Evolutionary conservation across 2,797 vertebrate genomes (phyloP).

Genomic region (Macroramphosus scolopax): DNA sequence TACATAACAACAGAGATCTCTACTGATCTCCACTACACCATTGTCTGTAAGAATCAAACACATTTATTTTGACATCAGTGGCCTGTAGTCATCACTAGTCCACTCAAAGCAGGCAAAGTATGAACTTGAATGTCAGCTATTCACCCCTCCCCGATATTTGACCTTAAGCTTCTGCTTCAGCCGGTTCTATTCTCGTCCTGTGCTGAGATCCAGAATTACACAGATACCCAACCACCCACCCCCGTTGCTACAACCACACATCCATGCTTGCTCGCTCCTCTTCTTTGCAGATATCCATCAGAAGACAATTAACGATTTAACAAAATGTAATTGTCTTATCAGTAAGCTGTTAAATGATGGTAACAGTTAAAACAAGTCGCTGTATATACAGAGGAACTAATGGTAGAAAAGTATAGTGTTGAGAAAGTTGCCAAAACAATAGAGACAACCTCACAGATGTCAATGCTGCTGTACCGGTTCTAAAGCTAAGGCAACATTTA

Average conservation of each 20-base stretch:
- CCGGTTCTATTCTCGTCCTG: constrained; percentile 67
- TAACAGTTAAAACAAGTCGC: no score
- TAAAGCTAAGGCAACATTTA: constrained; percentile 27
- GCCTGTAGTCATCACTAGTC: constrained; percentile 27
- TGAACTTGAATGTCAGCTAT: constrained; percentile 60
- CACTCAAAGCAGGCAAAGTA: constrained; percentile 31
- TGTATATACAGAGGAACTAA: no score
- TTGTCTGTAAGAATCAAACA: no score
- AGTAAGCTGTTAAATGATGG: no score
- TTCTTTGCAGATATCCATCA: constrained; percentile 17
- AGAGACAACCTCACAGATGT: no score
- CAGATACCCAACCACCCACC: constrained; percentile 52
- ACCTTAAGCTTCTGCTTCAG: constrained; percentile 65
- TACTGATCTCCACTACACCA: no score
- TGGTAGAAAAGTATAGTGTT: no score
- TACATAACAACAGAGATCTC: constrained; percentile 33
- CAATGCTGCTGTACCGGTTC: no score
- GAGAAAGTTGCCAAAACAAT: no score
- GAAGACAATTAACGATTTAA: constrained; percentile 14
- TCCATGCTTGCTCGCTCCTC: constrained; percentile 26
- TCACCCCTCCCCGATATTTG: constrained; percentile 43
- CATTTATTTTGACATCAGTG: constrained; percentile 9
- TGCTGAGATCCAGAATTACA: constrained; percentile 61
- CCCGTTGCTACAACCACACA: constrained; percentile 37
- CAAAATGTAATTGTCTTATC: no score